These are phyloP conservation scores for Gymnocypris eckloni DNA, from an alignment of 2,797 vertebrate genomes.

Conservation along the genomic window DNA sequence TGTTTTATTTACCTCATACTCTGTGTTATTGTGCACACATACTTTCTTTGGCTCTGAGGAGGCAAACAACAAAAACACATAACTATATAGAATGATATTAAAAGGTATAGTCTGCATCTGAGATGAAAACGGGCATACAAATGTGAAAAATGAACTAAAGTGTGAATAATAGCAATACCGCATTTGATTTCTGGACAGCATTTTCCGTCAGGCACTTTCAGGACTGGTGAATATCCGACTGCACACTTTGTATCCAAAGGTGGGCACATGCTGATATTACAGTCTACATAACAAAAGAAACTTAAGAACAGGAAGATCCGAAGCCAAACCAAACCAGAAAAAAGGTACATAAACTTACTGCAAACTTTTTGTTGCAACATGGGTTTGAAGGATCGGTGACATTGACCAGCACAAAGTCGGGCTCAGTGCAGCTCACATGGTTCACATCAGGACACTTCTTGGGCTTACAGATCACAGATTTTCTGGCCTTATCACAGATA, in stretches of 20 bases:
- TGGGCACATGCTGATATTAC: constrained; percentile 79
- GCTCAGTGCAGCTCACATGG: constrained; percentile 68
- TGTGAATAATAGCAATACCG: constrained; percentile 71
- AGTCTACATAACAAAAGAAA: constrained; percentile 70
- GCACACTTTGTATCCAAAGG: constrained; percentile 68
- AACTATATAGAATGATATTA: not conserved
- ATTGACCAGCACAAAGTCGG: constrained; percentile 79
- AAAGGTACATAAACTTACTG: constrained; percentile 75
- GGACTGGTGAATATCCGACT: constrained; percentile 74
- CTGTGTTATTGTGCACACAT: constrained; percentile 81
- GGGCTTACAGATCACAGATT: constrained; percentile 79
- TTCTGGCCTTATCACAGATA: constrained; percentile 82
- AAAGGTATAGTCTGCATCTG: not conserved
- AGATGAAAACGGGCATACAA: not conserved
- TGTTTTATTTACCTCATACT: constrained; percentile 85
- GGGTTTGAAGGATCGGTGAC: constrained; percentile 76
- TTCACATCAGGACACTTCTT: constrained; percentile 72
- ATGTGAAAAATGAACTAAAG: not conserved
- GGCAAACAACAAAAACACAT: constrained; percentile 17
- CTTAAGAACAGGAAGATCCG: not conserved
- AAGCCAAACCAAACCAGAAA: not conserved
- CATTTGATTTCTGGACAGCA: constrained; percentile 87
- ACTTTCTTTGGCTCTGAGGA: constrained; percentile 86
- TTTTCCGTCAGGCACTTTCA: constrained; percentile 71
- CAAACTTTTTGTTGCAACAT: constrained; percentile 84